Percentiles rank a stretch among this genome's conserved stretches.
Conservation (phyloP, 1,140 invertebrate genomes). For the Plodia interpunctella region DNA sequence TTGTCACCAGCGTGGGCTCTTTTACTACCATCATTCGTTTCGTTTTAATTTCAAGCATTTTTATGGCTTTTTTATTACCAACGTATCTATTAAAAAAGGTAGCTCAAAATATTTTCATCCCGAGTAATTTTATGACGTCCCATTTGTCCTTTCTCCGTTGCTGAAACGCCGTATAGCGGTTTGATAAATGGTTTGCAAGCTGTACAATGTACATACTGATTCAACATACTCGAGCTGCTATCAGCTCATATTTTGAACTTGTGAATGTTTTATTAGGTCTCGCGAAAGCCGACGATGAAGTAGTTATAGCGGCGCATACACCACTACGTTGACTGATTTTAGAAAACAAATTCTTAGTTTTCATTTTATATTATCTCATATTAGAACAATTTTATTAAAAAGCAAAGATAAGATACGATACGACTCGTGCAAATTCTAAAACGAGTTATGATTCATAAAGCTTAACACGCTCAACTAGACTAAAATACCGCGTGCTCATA, state of each 20-base stretch:
- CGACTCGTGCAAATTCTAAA: conserved; percentile 9
- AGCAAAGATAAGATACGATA: neutral
- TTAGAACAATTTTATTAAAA: neutral
- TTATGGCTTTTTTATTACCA: neutral
- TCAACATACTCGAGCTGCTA: neutral
- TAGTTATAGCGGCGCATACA: conserved; percentile 32
- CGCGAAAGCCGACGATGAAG: conserved; percentile 34
- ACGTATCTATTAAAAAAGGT: neutral
- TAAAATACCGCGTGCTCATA: conserved; percentile 21
- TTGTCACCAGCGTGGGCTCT: conserved; percentile 6
- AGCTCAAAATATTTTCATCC: conserved; percentile 6
- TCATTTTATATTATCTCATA: neutral
- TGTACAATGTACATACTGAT: neutral
- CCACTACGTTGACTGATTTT: conserved; percentile 26
- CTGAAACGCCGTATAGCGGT: neutral
- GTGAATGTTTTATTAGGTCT: conserved; percentile 27
- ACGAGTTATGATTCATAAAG: conserved; percentile 20
- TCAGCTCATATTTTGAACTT: conserved; percentile 19
- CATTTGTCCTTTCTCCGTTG: conserved; percentile 2
- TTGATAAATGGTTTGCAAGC: neutral
- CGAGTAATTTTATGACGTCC: neutral
- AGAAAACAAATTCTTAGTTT: conserved; percentile 6
- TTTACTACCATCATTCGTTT: conserved; percentile 6
- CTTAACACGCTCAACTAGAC: conserved; percentile 14
- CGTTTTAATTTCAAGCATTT: conserved; percentile 4